Conservation (phyloP, 2,888 invertebrate genomes). For the Hypomecis atomaria region DNA sequence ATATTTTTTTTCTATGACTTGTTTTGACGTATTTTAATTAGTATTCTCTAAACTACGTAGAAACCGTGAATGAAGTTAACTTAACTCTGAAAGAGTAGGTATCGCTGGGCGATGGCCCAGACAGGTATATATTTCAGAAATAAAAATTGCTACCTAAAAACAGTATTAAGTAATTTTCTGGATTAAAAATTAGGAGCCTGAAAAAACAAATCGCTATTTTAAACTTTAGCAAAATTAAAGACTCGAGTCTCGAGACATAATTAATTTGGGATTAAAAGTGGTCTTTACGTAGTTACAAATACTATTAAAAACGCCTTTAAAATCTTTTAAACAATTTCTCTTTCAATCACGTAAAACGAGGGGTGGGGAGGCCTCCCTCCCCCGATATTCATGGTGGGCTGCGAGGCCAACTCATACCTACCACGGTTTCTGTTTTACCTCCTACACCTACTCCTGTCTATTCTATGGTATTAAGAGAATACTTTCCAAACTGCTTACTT, state of each 20-base stretch:
- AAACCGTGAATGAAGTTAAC: too few relatives aligned
- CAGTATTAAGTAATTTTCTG: not conserved
- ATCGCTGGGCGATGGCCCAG: too few relatives aligned
- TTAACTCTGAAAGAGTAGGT: too few relatives aligned
- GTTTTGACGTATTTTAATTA: too few relatives aligned
- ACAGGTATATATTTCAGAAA: not conserved
- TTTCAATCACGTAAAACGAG: conserved; percentile 74
- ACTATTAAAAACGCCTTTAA: conserved; percentile 58
- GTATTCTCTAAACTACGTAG: too few relatives aligned
- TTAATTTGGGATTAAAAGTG: conserved; percentile 26
- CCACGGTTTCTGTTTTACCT: conserved; percentile 47
- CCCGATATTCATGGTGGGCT: conserved; percentile 60
- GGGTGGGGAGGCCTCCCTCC: conserved; percentile 62
- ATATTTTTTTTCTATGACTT: too few relatives aligned
- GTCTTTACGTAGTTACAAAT: conserved; percentile 44
- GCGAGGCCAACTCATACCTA: conserved; percentile 57
- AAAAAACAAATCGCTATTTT: not conserved
- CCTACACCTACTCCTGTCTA: too few relatives aligned
- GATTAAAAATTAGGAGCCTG: not conserved
- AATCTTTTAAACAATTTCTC: conserved; percentile 75
- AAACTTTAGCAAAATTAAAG: conserved; percentile 2
- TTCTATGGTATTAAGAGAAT: conserved; percentile 30
- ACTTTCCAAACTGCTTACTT: conserved; percentile 26
- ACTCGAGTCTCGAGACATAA: conserved; percentile 17
- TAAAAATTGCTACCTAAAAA: not conserved